Evolutionary conservation across 2,797 vertebrate genomes (phyloP).

Genomic region (Pangasius sanitwongsei): DNA sequence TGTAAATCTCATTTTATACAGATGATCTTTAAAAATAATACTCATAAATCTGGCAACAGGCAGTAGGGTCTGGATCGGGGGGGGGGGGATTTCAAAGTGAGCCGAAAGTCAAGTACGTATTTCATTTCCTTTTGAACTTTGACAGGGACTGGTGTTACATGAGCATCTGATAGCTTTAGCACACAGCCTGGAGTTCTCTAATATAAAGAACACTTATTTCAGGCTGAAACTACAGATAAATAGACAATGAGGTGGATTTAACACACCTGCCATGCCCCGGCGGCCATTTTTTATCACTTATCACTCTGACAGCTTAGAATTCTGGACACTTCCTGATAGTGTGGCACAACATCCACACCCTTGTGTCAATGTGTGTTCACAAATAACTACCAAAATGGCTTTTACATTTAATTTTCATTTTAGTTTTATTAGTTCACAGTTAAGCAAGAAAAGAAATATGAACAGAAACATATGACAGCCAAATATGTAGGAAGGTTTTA

Average conservation of each 20-base stretch:
- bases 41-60: slow-evolving; percentile 67
- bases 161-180: slow-evolving; percentile 69
- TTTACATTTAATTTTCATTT: background rate
- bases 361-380: background rate
- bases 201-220: background rate
- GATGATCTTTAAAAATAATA: slow-evolving; percentile 65
- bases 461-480: background rate
- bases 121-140: slow-evolving; percentile 71
- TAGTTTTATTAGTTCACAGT: background rate
- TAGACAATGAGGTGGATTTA: slow-evolving; percentile 59
- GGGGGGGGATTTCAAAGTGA: slow-evolving; percentile 39
- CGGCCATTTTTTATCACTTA: background rate
- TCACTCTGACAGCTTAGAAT: background rate
- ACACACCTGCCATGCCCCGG: slow-evolving; percentile 43
- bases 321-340: background rate
- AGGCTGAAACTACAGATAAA: background rate
- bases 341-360: background rate
- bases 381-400: background rate
- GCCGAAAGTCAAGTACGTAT: slow-evolving; percentile 56
- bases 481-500: background rate
- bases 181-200: slow-evolving; percentile 58
- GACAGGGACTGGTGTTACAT: slow-evolving; percentile 61
- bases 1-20: slow-evolving; percentile 67
- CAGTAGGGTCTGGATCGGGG: slow-evolving; percentile 35
- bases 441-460: background rate